Conservation (phyloP, 2,888 invertebrate genomes). For the Torymus auratus region DNA sequence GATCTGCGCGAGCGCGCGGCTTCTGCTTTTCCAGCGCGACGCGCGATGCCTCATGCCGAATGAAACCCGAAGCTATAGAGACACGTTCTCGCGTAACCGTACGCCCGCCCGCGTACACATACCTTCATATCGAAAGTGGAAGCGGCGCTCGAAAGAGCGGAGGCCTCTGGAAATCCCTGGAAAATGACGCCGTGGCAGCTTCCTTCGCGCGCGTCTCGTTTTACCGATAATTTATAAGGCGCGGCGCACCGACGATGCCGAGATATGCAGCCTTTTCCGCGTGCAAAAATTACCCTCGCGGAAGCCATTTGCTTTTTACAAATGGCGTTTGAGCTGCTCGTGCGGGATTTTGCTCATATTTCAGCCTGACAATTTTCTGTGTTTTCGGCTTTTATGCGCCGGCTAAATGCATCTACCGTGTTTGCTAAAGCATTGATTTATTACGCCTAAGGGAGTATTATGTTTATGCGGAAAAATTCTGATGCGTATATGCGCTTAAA, state of each 20-base stretch:
- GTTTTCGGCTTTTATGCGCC: slow-evolving; percentile 23
- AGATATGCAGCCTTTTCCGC: too few species aligned
- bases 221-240: slow-evolving; percentile 34
- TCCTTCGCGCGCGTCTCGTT: slow-evolving; percentile 3
- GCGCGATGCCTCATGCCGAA: slow-evolving; percentile 11
- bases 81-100: neutral
- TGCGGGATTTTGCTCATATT: slow-evolving; percentile 36
- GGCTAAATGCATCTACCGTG: slow-evolving; percentile 15
- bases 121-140: slow-evolving; percentile 13
- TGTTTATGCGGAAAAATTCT: neutral
- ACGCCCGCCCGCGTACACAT: neutral
- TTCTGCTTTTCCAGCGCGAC: neutral
- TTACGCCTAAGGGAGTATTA: neutral
- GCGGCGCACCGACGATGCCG: neutral
- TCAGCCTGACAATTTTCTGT: slow-evolving; percentile 32
- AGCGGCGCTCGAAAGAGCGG: neutral
- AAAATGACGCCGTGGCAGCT: slow-evolving; percentile 20
- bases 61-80: slow-evolving; percentile 20
- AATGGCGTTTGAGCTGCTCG: slow-evolving; percentile 5
- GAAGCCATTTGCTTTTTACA: neutral
- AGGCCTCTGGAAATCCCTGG: slow-evolving; percentile 8
- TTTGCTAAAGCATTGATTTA: slow-evolving; percentile 38
- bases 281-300: too few species aligned
- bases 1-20: slow-evolving; percentile 21
- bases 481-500: too few species aligned